Conservation (phyloP, 2,888 invertebrate genomes). For the Nomada fabriciana region DNA sequence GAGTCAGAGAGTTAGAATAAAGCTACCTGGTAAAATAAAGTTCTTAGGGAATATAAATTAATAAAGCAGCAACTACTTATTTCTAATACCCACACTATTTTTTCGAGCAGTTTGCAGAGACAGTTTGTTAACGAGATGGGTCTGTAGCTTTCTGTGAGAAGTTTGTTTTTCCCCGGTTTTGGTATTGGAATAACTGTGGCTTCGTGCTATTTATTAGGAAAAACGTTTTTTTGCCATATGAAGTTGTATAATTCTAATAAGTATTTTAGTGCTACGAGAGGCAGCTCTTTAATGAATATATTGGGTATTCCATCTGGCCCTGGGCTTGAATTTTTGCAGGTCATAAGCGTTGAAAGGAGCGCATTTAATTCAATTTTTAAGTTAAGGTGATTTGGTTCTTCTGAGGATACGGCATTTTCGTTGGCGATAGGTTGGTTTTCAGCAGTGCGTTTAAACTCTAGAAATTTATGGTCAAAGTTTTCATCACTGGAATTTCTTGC, state of each 20-base stretch:
- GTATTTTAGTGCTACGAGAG: background rate
- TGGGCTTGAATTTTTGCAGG: conserved; percentile 41
- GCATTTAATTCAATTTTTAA: background rate
- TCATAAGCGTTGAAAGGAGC: background rate
- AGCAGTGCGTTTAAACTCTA: background rate
- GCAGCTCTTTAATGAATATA: conserved; percentile 36
- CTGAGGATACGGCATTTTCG: background rate
- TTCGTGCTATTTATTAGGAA: conserved; percentile 36
- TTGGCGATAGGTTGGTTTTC: too few species aligned
- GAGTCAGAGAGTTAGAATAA: too few species aligned
- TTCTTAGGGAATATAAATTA: too few species aligned
- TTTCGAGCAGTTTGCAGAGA: too few species aligned
- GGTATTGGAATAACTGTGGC: conserved; percentile 49
- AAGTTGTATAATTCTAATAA: conserved; percentile 34
- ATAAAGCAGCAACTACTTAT: too few species aligned
- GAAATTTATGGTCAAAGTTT: conserved; percentile 21
- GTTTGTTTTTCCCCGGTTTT: conserved; percentile 43
- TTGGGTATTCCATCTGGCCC: conserved; percentile 61
- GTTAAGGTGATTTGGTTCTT: background rate
- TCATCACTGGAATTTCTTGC: conserved; percentile 31
- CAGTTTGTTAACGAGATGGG: background rate
- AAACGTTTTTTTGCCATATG: conserved; percentile 30
- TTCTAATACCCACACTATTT: too few species aligned
- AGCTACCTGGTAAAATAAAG: too few species aligned
- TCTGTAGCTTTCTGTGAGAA: conserved; percentile 41